Evolutionary conservation across 2,113 vertebrate species (phyloP).

Genomic region (Chionis minor): DNA sequence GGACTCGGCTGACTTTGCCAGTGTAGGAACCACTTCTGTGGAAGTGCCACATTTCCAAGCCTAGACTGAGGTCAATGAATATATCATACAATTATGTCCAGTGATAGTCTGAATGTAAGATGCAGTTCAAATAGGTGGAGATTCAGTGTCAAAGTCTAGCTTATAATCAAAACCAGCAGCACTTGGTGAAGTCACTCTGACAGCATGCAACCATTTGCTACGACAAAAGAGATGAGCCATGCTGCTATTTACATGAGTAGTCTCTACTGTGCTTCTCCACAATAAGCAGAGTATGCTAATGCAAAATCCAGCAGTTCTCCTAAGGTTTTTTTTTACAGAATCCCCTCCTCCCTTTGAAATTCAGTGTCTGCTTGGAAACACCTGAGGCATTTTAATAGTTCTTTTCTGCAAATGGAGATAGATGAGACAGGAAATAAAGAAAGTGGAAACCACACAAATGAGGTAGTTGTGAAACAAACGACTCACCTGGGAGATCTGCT

Average conservation of each 20-base stretch:
- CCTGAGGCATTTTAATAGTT: neutral
- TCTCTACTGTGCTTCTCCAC: conserved; percentile 9
- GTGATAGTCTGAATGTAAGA: neutral
- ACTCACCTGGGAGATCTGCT: neutral
- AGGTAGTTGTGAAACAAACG: neutral
- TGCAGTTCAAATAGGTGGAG: neutral
- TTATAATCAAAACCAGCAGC: neutral
- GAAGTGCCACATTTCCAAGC: neutral
- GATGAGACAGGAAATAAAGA: neutral
- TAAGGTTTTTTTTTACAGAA: neutral
- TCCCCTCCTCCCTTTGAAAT: neutral
- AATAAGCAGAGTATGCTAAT: neutral
- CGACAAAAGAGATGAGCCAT: neutral
- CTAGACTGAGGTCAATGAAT: neutral
- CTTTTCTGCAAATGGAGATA: neutral
- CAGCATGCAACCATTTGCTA: neutral
- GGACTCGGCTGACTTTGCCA: neutral
- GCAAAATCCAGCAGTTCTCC: neutral
- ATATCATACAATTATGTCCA: neutral
- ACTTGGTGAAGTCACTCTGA: neutral
- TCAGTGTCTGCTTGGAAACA: neutral
- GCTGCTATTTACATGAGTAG: neutral
- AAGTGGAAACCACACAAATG: neutral
- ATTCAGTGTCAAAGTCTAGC: neutral
- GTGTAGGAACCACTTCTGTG: neutral